A percentile compares a stretch with the other conserved stretches of the same genome.
Evolutionary conservation across 2,888 invertebrate genomes (phyloP).

Genomic region (Chrysomela aeneicollis): DNA sequence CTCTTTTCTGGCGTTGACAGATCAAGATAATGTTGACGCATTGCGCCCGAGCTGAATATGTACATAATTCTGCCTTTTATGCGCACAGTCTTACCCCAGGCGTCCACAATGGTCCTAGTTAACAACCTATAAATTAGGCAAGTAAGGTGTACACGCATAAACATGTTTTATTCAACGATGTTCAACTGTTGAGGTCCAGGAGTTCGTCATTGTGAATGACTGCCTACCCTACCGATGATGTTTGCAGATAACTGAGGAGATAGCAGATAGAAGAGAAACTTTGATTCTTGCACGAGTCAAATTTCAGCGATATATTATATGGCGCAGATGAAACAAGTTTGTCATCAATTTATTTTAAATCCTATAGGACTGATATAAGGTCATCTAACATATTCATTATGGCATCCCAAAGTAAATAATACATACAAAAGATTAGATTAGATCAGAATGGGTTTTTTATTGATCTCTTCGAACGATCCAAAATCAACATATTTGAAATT

Average conservation of each 20-base stretch:
- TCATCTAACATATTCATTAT: too few relatives aligned
- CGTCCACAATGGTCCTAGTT: conserved; percentile 54
- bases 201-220: conserved; percentile 2
- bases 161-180: conserved; percentile 52
- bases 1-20: conserved; percentile 50
- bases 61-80: conserved; percentile 56
- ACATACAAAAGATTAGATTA: too few relatives aligned
- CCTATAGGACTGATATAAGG: too few relatives aligned
- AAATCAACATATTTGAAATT: too few relatives aligned
- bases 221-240: conserved; percentile 2
- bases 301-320: too few relatives aligned
- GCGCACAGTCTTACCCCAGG: conserved; percentile 53
- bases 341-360: too few relatives aligned
- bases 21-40: conserved; percentile 55
- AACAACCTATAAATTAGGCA: conserved; percentile 58
- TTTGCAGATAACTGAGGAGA: background rate
- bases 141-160: conserved; percentile 35
- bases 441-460: too few relatives aligned
- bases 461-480: too few relatives aligned
- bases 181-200: conserved; percentile 14
- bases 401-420: too few relatives aligned
- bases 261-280: background rate
- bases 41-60: conserved; percentile 54
- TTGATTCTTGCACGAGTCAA: too few relatives aligned
- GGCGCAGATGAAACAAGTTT: too few relatives aligned